phyloP scores from a whole-genome alignment of 2,113 vertebrate species.

The Meleagris gallopavo region DNA sequence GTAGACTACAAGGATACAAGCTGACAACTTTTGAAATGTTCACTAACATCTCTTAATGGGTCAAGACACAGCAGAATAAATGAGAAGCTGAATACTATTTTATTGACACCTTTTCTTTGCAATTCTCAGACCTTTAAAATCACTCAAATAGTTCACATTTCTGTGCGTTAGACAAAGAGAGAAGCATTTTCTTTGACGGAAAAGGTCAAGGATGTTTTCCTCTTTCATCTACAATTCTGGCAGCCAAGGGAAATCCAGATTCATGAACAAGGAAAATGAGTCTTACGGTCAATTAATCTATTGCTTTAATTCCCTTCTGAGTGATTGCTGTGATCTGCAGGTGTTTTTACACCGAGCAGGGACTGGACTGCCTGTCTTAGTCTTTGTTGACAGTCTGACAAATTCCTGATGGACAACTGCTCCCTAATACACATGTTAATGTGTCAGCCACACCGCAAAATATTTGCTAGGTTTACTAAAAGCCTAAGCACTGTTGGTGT shows the following conservation, averaged over 20 bases:
- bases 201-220: slow-evolving; percentile 58
- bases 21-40: slow-evolving; percentile 55
- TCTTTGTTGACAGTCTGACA: slow-evolving; percentile 37
- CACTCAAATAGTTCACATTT: neutral
- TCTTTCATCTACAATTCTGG: slow-evolving; percentile 34
- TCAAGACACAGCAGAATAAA: slow-evolving; percentile 45
- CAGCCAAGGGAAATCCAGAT: slow-evolving; percentile 53
- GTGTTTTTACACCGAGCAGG: neutral
- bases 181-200: slow-evolving; percentile 49
- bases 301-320: slow-evolving; percentile 44
- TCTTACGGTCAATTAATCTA: slow-evolving; percentile 55
- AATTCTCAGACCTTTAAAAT: slow-evolving; percentile 48
- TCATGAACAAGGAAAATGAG: slow-evolving; percentile 36
- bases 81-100: neutral
- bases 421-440: slow-evolving; percentile 32
- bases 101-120: slow-evolving; percentile 40
- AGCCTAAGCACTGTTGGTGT: neutral
- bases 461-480: slow-evolving; percentile 22
- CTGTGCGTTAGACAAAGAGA: slow-evolving; percentile 6
- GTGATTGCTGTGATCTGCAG: slow-evolving; percentile 39
- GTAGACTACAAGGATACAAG: slow-evolving; percentile 36
- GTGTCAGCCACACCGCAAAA: neutral
- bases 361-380: neutral
- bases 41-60: slow-evolving; percentile 16
- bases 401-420: slow-evolving; percentile 38